Conservation (phyloP, 2,113 vertebrate species). For the Picathartes gymnocephalus region DNA sequence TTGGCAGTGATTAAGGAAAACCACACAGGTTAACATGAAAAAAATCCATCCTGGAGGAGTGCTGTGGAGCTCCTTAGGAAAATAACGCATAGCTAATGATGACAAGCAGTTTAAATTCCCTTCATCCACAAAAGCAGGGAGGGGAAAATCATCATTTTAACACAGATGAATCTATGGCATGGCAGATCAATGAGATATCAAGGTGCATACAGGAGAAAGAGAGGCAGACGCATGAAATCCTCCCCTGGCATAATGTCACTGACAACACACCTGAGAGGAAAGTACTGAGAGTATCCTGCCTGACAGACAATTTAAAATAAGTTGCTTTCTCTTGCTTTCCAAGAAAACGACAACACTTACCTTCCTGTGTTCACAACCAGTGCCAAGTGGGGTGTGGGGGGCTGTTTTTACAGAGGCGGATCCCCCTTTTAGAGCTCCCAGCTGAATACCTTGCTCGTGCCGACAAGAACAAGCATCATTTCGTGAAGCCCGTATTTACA, state of each 20-base stretch:
- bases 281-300: background rate
- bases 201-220: background rate
- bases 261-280: background rate
- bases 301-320: background rate
- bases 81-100: background rate
- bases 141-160: background rate
- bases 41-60: background rate
- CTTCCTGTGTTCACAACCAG: background rate
- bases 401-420: background rate
- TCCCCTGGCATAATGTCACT: background rate
- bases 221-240: background rate
- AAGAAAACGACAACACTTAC: slow-evolving; percentile 19
- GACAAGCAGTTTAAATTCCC: background rate
- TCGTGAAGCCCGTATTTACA: background rate
- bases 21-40: rapidly evolving
- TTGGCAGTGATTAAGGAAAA: background rate
- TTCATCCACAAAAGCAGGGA: background rate
- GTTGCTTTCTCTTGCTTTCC: background rate
- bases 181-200: background rate
- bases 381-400: background rate
- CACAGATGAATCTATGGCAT: background rate
- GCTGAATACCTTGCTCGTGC: background rate
- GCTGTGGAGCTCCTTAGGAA: background rate
- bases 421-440: background rate
- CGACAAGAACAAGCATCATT: background rate